Conservation (phyloP, 2,888 invertebrate genomes). For the Meloe dianella region DNA sequence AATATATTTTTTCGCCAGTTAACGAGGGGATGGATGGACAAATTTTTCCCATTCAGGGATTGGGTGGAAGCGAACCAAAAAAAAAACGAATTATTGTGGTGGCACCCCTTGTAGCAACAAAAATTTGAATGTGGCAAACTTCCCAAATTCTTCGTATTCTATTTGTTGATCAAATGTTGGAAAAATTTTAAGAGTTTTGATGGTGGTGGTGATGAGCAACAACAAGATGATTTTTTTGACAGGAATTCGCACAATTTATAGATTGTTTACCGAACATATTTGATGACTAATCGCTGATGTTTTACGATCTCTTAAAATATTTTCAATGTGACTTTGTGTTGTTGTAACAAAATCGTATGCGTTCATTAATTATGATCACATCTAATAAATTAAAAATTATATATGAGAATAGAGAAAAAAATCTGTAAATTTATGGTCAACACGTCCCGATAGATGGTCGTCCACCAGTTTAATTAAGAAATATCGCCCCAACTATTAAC, state of each 20-base stretch:
- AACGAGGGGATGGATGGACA: slow-evolving; percentile 20
- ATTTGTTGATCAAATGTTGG: no score
- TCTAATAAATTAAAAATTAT: background rate
- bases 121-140: no score
- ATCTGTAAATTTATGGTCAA: slow-evolving; percentile 16
- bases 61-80: background rate
- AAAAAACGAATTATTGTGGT: background rate
- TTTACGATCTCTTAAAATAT: background rate
- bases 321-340: slow-evolving; percentile 2
- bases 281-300: slow-evolving; percentile 2
- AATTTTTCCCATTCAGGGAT: background rate
- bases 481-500: slow-evolving; percentile 25
- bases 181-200: background rate
- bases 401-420: slow-evolving; percentile 8
- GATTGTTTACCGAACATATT: background rate
- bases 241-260: background rate
- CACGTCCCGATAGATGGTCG: slow-evolving; percentile 15
- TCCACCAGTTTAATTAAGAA: slow-evolving; percentile 25
- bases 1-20: slow-evolving; percentile 28
- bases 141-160: no score
- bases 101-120: background rate
- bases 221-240: no score
- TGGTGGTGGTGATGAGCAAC: no score
- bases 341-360: background rate
- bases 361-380: slow-evolving; percentile 7